Evolutionary conservation across 2,113 vertebrate species (phyloP), one percentile per base, ranked within the genome.

Genomic region (Cyphomyrus discorhynchus): DNA sequence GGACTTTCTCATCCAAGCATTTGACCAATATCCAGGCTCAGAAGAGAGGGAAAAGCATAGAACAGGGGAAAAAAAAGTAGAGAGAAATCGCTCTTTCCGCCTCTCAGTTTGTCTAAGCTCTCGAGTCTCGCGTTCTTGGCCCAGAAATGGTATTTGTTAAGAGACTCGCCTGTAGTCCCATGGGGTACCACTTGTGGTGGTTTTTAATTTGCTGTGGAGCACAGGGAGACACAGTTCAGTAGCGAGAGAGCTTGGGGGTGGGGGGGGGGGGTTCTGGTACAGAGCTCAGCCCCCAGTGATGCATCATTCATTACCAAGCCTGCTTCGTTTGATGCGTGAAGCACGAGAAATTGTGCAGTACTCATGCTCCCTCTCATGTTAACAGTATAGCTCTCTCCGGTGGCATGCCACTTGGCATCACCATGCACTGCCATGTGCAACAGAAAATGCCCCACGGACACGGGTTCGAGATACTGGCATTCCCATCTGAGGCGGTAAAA

Each of bases 1-100:
- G 19, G 80, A 92, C 93, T 94, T 94, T 92, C 91, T 92, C 90
- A 89, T 90, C 91, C 90, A 93, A 94, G 93, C 91, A 93, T 93
- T 93, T 94, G 92, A 91, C 93, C 87, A 53, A 88, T 0, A 0
- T 35, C 62, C 88, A 91, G 77, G n/a, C 91, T 89, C 87, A 66
- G 58, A 87, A 31, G 86, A 89, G 91, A 85, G 35, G 88, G 53
- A 86, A 89, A 83, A n/a, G 58, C 31, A 84, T 3, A 35, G 66
- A 89, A 88, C 7, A n/a, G 56, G 21, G 56, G 21, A 0, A 88
- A 87, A 88, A 88, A 83, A 87, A 24, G 24, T 50, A 9, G 39
- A 88, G 24, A 53, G 52, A 84, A 88, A 86, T 27, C 2, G n/a
- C 13, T 84, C 47, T 24, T 87, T 80, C 24, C 19, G 35, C 47